These are phyloP conservation scores for Phataginus tetradactyla DNA, from an alignment of 2,797 vertebrate species.

Conservation along the genomic window DNA sequence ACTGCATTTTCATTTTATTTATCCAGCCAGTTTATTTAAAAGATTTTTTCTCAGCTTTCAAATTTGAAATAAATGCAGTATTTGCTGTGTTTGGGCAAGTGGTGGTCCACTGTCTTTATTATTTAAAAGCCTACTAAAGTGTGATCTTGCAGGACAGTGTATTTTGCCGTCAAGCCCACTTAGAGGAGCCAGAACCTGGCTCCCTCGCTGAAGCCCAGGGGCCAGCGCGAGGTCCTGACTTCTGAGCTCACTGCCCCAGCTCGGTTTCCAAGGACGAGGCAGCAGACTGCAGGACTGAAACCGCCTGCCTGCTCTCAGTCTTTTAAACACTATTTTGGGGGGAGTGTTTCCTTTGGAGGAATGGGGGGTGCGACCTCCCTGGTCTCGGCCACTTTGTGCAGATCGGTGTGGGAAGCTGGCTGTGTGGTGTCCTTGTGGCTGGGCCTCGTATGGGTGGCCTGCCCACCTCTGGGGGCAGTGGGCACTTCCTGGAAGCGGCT, in stretches of 20 bases:
- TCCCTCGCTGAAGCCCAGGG: fast-evolving
- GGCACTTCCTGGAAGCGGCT: background rate
- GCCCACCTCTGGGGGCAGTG: background rate
- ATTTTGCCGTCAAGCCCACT: background rate
- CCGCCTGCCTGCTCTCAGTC: background rate
- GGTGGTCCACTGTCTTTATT: background rate
- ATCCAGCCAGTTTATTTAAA: background rate
- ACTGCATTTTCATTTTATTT: background rate
- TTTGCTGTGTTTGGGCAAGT: background rate
- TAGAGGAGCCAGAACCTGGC: background rate
- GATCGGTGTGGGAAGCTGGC: background rate
- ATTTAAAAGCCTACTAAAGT: background rate
- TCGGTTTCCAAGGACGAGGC: background rate
- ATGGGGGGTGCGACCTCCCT: too few species aligned
- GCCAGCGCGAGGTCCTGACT: background rate
- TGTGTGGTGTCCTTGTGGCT: too few species aligned
- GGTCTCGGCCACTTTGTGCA: background rate
- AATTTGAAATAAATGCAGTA: background rate
- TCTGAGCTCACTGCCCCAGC: background rate
- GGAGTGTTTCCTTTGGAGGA: background rate
- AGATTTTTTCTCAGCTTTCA: background rate
- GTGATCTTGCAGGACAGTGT: background rate
- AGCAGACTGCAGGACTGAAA: background rate
- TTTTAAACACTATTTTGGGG: background rate
- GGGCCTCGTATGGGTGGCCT: too few species aligned